phyloP scores from a whole-genome alignment of 1,140 invertebrate species.

The Philotrypesis tridentata region DNA sequence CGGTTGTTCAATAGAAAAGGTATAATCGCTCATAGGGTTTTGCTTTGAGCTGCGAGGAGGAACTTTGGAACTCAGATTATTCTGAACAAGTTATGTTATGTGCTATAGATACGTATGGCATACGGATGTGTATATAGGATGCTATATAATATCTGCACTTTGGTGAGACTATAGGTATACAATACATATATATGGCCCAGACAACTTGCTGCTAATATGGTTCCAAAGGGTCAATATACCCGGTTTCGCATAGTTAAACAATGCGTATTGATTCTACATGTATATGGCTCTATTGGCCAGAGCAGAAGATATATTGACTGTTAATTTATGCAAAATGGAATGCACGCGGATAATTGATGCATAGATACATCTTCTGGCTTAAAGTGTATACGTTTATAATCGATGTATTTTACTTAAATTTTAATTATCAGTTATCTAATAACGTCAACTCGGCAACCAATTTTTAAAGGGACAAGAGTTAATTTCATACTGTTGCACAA shows the following conservation, averaged over 20 bases:
- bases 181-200: no score
- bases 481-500: no score
- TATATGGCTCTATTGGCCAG: not conserved
- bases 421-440: no score
- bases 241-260: not conserved
- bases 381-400: no score
- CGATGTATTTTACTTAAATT: no score
- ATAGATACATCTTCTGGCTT: no score
- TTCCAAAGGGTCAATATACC: constrained; percentile 15
- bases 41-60: not conserved
- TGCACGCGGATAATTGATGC: no score
- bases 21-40: not conserved
- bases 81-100: constrained; percentile 8
- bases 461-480: no score
- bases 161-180: not conserved
- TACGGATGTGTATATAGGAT: not conserved
- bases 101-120: not conserved
- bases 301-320: not conserved
- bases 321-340: not conserved
- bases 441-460: no score
- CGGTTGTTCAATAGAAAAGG: not conserved
- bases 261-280: not conserved
- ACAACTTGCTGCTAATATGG: constrained; percentile 10
- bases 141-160: not conserved
- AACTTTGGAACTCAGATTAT: not conserved